Evolutionary conservation across 2,888 invertebrate genomes (phyloP).

Genomic region (Allolobophora icterica): DNA sequence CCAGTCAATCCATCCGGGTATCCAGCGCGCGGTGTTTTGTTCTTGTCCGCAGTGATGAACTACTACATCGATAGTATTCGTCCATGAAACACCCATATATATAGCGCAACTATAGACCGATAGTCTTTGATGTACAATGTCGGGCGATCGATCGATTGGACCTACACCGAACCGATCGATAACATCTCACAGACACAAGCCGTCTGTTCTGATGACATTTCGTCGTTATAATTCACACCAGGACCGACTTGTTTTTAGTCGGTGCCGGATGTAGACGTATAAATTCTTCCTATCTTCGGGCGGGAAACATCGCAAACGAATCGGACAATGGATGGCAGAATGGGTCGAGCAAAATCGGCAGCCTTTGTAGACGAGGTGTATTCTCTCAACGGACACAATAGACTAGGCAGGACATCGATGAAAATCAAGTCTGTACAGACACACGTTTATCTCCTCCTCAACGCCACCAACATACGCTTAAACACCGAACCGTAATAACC

Average conservation of each 20-base stretch:
- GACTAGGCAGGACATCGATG: background rate
- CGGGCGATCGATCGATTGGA: background rate
- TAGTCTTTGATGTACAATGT: background rate
- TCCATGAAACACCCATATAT: background rate
- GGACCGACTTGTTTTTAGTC: background rate
- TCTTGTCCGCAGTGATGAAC: background rate
- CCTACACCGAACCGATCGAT: background rate
- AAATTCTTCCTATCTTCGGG: background rate
- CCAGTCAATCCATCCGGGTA: background rate
- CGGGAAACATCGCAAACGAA: background rate
- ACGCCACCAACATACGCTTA: background rate
- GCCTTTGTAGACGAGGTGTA: background rate
- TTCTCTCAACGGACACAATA: background rate
- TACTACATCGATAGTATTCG: background rate
- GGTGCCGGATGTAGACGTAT: background rate
- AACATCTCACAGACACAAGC: background rate
- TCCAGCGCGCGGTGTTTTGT: background rate
- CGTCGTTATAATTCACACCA: background rate
- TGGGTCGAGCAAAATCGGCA: background rate
- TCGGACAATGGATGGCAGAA: background rate
- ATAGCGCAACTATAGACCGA: background rate
- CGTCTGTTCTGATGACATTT: slow-evolving; percentile 17
- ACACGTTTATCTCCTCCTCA: background rate
- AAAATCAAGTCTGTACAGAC: slow-evolving; percentile 4
- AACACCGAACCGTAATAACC: background rate